Evolutionary conservation across 2,888 invertebrate species (phyloP), one percentile per base, ranked within the genome.

Genomic region (Thymelicus lineola): DNA sequence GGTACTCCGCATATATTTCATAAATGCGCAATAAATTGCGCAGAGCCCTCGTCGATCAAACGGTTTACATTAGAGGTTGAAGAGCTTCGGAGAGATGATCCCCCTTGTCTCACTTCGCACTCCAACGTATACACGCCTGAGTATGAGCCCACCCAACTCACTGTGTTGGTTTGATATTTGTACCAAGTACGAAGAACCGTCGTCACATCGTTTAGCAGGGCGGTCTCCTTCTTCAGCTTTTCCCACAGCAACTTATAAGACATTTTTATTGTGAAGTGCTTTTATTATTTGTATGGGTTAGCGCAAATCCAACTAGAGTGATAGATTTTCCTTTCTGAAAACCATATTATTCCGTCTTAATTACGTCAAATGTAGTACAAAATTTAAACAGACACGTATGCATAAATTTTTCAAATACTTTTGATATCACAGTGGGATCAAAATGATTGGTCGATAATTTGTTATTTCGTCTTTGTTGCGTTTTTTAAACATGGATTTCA

Each of bases 341-440:
- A 7, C 69, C 50, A 42, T 63, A 45, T 69, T 69, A 63, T 20
- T 63, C 48, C 7, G 28, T 46, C 38, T 58, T 63, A 5, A 62
- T 62, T 12, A 42, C 12, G 7, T 60, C 12, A 42, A 17, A 35
- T 53, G 38, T 64, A 12, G 6, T 38, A 42, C 67, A 71, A 12
- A 48, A 67, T 20, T 53, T 50, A 7, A 50, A 20, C 10, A 71
- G 12, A 28, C 71, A 67, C n/a, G 12, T 48, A 2, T 66, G 48
- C 71, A 71, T 71, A 7, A 46, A 59, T 48, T 62, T 71, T 48
- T 66, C 67, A 36, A 71, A 62, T 1, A 66, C 9, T 15, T 71
- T 71, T 17, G 66, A 66, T 12, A 66, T 17, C 3, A 66, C 15
- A n/a, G n/a, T 17, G 66, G 58, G 7, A 59, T 55, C n/a, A 65